Base-by-base conservation (phyloP, 2,888 invertebrate species). In the Philopedon plagiatum region DNA sequence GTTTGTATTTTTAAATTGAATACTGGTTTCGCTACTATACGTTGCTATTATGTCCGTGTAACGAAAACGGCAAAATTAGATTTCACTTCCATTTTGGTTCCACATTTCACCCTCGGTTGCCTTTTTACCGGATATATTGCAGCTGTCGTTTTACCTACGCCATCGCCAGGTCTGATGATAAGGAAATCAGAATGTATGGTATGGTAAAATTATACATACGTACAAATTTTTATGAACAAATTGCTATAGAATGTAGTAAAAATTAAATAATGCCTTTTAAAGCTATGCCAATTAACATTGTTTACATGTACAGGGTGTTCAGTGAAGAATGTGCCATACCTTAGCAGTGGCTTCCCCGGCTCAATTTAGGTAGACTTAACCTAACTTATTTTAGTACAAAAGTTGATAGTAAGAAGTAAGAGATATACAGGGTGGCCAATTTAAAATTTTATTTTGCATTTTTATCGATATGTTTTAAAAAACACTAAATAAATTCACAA, bases 101-200 rank as follows among this genome's bases (percentile, higher is more conserved):
- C 58, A 73, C 61, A 72, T 75, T 74, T 76, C 70, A 75, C 76
- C 76, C 75, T 76, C 73, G 61, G 74, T 46, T 71, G 74, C 72
- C 13, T 75, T 75, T 67, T 46, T 68, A 69, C 74, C 76, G 73
- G 76, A 75, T 75, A 73, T 71, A 58, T 62, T 68, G 75, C 76
- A 76, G 76, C 76, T 76, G 76, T 76, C 71, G 71, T 61, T 73
- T 69, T 64, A 69, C 63, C 60, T 69, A 65, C 41, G 71, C 71
- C 65, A 71, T 71, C 71, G 65, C 29, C 51, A 54, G 51, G 61
- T 44, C 71, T 60, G 60, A 70, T 70, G 58, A 65, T 71, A 71
- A 71, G 41, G 61, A 61, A 65, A 70, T 70, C 70, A 64, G 26
- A 58, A 63, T 62, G 69, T 44, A 69, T 46, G 44, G 61, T 54